Evolutionary conservation across 2,113 vertebrate genomes (phyloP).

Genomic region (Chloebia gouldiae): DNA sequence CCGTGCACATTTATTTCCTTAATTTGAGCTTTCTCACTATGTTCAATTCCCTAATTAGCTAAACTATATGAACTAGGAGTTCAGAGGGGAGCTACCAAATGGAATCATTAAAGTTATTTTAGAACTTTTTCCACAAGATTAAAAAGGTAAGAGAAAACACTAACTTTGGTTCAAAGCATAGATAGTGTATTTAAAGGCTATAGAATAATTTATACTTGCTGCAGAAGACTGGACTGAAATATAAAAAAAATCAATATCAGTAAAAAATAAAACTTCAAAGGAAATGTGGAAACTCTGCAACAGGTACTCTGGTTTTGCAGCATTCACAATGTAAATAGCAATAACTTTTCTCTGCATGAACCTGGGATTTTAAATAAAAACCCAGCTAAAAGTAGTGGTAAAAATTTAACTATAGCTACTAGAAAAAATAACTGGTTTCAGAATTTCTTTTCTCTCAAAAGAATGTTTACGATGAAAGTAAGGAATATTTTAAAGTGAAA

Average conservation of each 20-base stretch:
- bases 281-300: background rate
- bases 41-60: background rate
- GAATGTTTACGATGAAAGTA: background rate
- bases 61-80: background rate
- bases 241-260: background rate
- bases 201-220: background rate
- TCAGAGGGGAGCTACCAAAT: background rate
- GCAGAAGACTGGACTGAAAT: background rate
- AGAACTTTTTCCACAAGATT: background rate
- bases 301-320: background rate
- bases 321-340: background rate
- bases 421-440: background rate
- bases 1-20: background rate
- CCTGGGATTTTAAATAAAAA: background rate
- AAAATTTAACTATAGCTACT: background rate
- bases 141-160: background rate
- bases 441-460: background rate
- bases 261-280: background rate
- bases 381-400: background rate
- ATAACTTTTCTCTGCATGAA: background rate
- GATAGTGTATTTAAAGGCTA: background rate
- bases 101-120: background rate
- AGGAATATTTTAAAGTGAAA: background rate
- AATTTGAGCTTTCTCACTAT: background rate
- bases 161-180: background rate